Evolutionary conservation across 2,113 vertebrate species (phyloP).

Genomic region (Gallinago paraguaiae): DNA sequence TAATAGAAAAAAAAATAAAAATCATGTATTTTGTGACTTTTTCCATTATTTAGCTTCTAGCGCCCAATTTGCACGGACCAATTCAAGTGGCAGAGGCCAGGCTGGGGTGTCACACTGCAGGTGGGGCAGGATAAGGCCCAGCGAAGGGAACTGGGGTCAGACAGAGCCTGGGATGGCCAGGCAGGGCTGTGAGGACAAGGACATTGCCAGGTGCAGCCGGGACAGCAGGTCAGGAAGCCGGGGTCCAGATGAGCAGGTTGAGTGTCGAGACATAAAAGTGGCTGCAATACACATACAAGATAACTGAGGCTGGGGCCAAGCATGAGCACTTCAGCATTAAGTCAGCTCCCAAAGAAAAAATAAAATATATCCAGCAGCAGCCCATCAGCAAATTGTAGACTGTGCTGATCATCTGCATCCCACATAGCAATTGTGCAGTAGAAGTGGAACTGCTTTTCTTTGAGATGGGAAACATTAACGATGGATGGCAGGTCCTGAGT

Average conservation of each 20-base stretch:
- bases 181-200: not conserved
- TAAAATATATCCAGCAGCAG: not conserved
- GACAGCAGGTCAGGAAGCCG: accelerated
- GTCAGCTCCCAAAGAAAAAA: not conserved
- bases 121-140: accelerated
- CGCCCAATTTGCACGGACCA: not conserved
- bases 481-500: not conserved
- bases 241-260: not conserved
- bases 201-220: accelerated
- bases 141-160: accelerated
- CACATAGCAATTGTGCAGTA: not conserved
- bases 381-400: not conserved
- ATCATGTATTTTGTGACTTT: accelerated
- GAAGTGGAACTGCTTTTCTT: not conserved
- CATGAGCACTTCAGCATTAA: not conserved
- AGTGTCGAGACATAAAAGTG: accelerated
- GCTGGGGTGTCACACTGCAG: not conserved
- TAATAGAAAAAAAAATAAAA: not conserved
- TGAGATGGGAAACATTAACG: not conserved
- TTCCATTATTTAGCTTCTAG: not conserved
- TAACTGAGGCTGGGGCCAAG: not conserved
- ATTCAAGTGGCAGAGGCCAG: too few species aligned
- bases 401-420: too few species aligned
- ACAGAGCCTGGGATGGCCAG: accelerated
- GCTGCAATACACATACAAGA: not conserved